phyloP scores from a whole-genome alignment of 2,113 vertebrate genomes.

The Silurus asotus region DNA sequence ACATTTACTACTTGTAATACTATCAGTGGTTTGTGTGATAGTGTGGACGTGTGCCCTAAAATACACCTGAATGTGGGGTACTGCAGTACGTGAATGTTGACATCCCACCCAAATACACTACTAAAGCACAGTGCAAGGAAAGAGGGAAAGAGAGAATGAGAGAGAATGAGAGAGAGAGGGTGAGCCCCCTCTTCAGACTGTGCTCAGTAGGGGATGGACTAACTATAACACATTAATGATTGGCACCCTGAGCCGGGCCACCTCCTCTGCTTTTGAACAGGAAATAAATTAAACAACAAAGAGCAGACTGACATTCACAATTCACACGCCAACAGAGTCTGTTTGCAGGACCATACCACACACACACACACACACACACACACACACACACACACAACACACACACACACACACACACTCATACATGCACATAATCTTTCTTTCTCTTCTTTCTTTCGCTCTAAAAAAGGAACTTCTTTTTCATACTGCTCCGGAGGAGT shows the following conservation, averaged over 20 bases:
- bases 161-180: constrained; percentile 40
- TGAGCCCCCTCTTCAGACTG: constrained; percentile 68
- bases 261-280: constrained; percentile 79
- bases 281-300: constrained; percentile 86
- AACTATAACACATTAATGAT: constrained; percentile 82
- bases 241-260: constrained; percentile 74
- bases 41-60: background rate
- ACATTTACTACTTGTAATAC: background rate
- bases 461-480: background rate
- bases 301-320: constrained; percentile 78
- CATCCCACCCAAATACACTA: background rate
- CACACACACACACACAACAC: constrained; percentile 25
- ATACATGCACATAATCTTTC: background rate
- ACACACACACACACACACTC: constrained; percentile 18
- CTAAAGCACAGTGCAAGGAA: background rate
- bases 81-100: background rate
- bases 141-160: constrained; percentile 32
- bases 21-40: background rate
- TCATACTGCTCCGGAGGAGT: background rate
- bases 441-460: background rate
- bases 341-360: constrained; percentile 58
- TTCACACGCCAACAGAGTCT: constrained; percentile 74
- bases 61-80: background rate
- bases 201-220: constrained; percentile 70
- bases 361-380: constrained; percentile 52